These are phyloP conservation scores for Lethrus apterus DNA, from an alignment of 1,140 invertebrate genomes.

Conservation along the genomic window DNA sequence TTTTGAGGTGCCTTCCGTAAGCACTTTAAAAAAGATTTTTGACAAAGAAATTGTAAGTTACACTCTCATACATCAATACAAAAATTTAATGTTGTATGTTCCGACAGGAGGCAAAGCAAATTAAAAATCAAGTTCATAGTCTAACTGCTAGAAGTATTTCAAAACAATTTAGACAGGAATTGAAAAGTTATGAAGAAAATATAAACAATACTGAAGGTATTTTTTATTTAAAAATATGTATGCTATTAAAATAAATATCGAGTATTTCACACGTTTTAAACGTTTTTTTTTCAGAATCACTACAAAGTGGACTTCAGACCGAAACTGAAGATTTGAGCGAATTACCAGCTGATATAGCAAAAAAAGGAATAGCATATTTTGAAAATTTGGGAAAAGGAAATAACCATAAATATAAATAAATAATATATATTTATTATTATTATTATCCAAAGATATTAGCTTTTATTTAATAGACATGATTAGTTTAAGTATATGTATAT, in stretches of 20 bases:
- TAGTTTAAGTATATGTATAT: slow-evolving; percentile 12
- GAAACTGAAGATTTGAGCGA: slow-evolving; percentile 4
- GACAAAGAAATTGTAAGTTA: slow-evolving; percentile 8
- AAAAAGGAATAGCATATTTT: slow-evolving; percentile 20
- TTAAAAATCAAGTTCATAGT: slow-evolving; percentile 52
- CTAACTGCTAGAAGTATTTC: slow-evolving; percentile 73
- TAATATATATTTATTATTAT: slow-evolving; percentile 1
- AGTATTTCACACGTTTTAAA: too few species aligned
- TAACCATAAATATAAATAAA: neutral
- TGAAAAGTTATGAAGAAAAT: slow-evolving; percentile 38
- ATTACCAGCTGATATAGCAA: slow-evolving; percentile 12
- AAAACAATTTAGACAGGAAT: slow-evolving; percentile 63
- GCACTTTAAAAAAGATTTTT: slow-evolving; percentile 17
- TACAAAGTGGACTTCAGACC: too few species aligned
- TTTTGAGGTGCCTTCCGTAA: slow-evolving; percentile 12
- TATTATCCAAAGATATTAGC: slow-evolving; percentile 20
- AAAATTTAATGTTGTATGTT: too few species aligned
- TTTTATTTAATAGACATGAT: slow-evolving; percentile 13
- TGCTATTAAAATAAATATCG: too few species aligned
- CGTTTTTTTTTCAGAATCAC: too few species aligned
- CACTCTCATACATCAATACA: neutral
- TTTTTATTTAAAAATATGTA: too few species aligned
- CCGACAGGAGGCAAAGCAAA: too few species aligned
- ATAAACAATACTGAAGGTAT: too few species aligned
- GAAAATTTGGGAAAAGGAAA: slow-evolving; percentile 20